Evolutionary conservation across 2,113 vertebrate genomes (phyloP).

Genomic region (Zosterops borbonicus): DNA sequence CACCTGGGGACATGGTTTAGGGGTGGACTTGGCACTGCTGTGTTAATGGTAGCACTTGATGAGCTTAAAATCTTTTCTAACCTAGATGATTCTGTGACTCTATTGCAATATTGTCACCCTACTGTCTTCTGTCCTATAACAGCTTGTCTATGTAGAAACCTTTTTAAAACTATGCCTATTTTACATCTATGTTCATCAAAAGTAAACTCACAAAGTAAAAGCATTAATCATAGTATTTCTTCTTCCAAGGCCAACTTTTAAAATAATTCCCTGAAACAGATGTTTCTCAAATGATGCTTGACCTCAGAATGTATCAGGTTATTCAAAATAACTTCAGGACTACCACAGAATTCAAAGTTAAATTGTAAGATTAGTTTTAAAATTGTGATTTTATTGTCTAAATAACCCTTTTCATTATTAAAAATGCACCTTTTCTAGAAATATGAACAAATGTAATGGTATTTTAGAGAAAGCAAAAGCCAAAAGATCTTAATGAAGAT

Average conservation of each 20-base stretch:
- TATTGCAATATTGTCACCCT: not conserved
- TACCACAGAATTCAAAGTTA: not conserved
- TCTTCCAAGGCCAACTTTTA: not conserved
- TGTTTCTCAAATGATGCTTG: not conserved
- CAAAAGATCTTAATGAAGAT: not conserved
- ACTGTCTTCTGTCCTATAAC: not conserved
- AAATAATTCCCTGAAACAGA: not conserved
- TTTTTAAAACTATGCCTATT: not conserved
- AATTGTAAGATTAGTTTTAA: not conserved
- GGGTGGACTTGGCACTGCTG: not conserved
- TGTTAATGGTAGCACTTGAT: not conserved
- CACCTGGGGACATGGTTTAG: not conserved
- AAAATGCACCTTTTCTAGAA: not conserved
- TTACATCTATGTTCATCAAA: not conserved
- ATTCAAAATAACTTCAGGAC: not conserved
- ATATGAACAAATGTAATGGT: not conserved
- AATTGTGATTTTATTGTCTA: not conserved
- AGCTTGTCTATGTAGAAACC: not conserved
- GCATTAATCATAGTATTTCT: not conserved
- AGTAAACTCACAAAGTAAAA: not conserved
- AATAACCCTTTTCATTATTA: not conserved
- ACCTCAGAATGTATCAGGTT: not conserved
- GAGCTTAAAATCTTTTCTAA: not conserved
- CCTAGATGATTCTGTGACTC: not conserved
- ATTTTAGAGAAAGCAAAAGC: not conserved